Base-by-base conservation (phyloP, 2,888 invertebrate species). In the Adelphocoris suturalis region DNA sequence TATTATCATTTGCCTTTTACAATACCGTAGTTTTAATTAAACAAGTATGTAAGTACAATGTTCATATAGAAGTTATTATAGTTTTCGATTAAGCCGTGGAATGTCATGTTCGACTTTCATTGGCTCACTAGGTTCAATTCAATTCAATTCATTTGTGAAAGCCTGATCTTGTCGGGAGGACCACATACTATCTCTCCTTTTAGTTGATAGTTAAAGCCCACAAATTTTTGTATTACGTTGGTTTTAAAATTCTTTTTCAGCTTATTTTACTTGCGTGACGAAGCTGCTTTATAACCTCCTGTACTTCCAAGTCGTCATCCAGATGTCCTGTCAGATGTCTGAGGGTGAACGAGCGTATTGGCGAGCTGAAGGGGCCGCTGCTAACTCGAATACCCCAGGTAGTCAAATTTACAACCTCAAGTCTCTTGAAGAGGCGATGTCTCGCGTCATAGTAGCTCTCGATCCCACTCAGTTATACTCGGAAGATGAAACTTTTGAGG, bases 241-340 rank as follows among this genome's bases (percentile, higher is more conserved):
- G n/a, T n/a, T n/a, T n/a, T 37, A 7, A 37, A 37, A 4, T 68
- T 23, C 91, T 90, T 91, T 94, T 94, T 0, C 95, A 98, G 98
- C 96, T 86, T 98, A 98, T 93, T 98, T 97, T 94, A 97, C 97
- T 0, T 96, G 97, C 93, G 96, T 98, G 92, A 97, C 98, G 1
- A 96, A 97, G 93, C 96, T 97, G 91, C 95, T 98, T 91, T 99
- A 97, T 94, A 97, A 98, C 93, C 95, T 98, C 91, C 94, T 97
- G 91, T 98, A 97, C 94, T 96, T 98, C 93, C 98, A 98, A 95
- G 96, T 97, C 82, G 95, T 98, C 91, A 95, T 96, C 88, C 97
- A 97, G 93, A 94, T 98, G 91, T 95, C 96, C 89, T 96, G 96
- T 91, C 95, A 94, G 91, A 94, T 96, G 92, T 95, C 88, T 13